A percentile compares a stretch with the other conserved stretches of the same genome.
Evolutionary conservation across 1,140 invertebrate species (phyloP).

Genomic region (Conus betulinus): DNA sequence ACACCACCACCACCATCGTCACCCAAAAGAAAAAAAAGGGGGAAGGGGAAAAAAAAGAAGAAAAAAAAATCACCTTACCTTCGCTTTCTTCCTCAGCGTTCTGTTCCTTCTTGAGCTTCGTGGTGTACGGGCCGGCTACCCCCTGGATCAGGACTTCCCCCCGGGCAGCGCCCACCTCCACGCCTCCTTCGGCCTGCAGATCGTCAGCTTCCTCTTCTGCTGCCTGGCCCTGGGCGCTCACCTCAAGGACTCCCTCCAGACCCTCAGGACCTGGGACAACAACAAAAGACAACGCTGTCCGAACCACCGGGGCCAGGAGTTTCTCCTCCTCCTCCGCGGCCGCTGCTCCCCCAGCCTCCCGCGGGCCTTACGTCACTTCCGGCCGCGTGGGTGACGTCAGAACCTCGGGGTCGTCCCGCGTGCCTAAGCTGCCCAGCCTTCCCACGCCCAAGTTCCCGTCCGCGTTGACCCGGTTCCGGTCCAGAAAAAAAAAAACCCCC

Average conservation of each 20-base stretch:
- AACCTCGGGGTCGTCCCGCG: neutral
- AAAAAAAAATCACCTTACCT: too few species aligned
- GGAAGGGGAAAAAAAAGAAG: too few species aligned
- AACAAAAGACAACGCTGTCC: neutral
- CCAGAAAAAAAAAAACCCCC: neutral
- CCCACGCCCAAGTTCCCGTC: constrained; percentile 24
- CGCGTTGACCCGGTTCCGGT: constrained; percentile 5
- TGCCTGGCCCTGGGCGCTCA: constrained; percentile 6
- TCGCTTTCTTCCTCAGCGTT: neutral
- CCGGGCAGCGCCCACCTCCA: constrained; percentile 1
- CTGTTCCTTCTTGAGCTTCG: constrained; percentile 35
- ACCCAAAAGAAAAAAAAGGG: too few species aligned
- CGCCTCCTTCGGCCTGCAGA: constrained; percentile 33
- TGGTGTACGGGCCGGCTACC: constrained; percentile 19
- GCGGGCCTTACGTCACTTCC: neutral
- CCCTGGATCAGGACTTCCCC: constrained; percentile 5
- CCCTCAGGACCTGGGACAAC: constrained; percentile 13
- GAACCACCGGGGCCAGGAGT: neutral
- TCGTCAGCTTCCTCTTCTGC: constrained; percentile 29
- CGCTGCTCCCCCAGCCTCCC: neutral
- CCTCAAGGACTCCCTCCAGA: constrained; percentile 7
- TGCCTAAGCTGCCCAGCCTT: constrained; percentile 18
- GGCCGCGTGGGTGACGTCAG: neutral
- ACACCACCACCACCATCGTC: too few species aligned
- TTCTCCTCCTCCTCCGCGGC: neutral